phyloP scores from a whole-genome alignment of 2,797 vertebrate genomes.

The Pangasius larnaudii region DNA sequence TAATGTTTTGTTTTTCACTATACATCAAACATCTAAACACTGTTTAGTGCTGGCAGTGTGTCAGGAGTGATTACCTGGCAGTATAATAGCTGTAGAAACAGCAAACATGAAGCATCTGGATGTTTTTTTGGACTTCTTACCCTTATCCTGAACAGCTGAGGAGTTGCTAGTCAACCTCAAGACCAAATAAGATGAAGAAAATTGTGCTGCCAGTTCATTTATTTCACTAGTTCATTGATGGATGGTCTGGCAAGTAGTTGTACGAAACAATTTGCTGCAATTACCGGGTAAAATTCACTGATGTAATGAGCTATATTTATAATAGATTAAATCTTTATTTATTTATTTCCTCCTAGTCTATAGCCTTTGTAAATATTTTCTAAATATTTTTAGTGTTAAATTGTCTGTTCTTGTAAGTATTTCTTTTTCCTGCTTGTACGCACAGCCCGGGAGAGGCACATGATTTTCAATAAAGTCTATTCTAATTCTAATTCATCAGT shows the following conservation, averaged over 20 bases:
- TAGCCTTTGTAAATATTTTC: too few relatives aligned
- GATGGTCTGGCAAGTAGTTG: background rate
- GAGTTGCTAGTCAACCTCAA: background rate
- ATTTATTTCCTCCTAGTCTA: background rate
- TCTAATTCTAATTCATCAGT: background rate
- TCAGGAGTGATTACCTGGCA: background rate
- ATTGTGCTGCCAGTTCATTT: background rate
- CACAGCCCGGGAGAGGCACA: too few relatives aligned
- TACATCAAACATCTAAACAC: background rate
- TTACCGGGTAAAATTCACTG: background rate
- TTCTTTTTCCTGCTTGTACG: too few relatives aligned
- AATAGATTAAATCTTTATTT: background rate
- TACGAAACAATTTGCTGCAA: background rate
- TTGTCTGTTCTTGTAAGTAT: background rate
- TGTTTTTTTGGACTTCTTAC: background rate
- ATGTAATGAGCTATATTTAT: background rate
- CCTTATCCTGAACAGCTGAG: background rate
- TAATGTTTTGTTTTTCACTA: background rate
- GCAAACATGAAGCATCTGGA: background rate
- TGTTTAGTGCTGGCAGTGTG: background rate
- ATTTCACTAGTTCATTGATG: background rate
- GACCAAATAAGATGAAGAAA: background rate
- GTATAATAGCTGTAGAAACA: background rate
- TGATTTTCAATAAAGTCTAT: too few relatives aligned
- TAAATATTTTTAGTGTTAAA: too few relatives aligned